Conservation (phyloP, 1,140 invertebrate species). For the Goniozus legneri region DNA sequence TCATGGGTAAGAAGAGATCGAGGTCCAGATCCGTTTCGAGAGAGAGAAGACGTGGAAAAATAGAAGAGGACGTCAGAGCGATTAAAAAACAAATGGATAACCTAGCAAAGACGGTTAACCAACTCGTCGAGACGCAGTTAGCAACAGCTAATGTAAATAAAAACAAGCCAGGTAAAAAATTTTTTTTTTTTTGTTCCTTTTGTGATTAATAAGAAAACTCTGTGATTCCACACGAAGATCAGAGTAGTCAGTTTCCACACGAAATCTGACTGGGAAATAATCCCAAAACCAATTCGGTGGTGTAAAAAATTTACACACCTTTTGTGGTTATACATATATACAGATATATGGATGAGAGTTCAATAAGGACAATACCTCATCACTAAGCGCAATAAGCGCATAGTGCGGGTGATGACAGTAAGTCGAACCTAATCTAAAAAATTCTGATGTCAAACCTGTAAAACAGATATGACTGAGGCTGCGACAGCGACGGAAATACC, state of each 20-base stretch:
- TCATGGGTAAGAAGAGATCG: background rate
- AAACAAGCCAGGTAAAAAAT: background rate
- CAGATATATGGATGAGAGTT: constrained; percentile 1
- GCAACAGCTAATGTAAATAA: background rate
- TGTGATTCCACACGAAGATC: constrained; percentile 5
- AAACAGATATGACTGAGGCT: background rate
- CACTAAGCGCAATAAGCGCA: background rate
- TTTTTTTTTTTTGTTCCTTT: no score
- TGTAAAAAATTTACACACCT: background rate
- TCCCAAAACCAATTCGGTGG: background rate
- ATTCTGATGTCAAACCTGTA: background rate
- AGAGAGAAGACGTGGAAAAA: background rate
- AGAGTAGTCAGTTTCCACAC: constrained; percentile 3
- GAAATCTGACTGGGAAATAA: background rate
- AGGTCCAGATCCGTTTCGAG: background rate
- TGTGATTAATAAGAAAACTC: constrained; percentile 1
- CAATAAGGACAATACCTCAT: background rate
- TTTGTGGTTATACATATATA: background rate
- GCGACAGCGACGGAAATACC: background rate
- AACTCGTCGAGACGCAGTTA: background rate
- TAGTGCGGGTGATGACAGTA: background rate
- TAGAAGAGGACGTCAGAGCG: background rate
- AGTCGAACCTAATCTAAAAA: background rate
- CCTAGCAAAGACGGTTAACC: background rate
- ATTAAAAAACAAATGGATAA: constrained; percentile 1